Conservation (phyloP, 2,888 invertebrate genomes). For the Perizoma affinitatum region DNA sequence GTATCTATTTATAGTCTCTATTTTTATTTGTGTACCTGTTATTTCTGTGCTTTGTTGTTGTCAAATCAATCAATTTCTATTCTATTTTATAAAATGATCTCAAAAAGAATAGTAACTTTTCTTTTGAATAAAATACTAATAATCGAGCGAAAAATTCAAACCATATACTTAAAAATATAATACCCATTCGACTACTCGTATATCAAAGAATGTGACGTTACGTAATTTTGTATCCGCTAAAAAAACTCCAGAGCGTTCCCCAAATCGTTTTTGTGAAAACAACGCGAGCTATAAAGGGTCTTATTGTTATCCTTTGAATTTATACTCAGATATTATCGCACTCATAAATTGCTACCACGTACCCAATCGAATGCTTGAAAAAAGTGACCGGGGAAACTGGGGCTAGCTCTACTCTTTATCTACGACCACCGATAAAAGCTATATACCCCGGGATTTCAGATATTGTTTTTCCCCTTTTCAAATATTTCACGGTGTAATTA, state of each 20-base stretch:
- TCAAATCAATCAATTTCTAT: too few species aligned
- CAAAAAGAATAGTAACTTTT: too few species aligned
- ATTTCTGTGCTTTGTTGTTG: too few species aligned
- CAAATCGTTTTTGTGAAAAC: constrained; percentile 81
- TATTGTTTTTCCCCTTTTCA: constrained; percentile 27
- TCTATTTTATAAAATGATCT: too few species aligned
- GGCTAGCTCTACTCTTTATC: constrained; percentile 56
- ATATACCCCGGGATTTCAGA: constrained; percentile 43
- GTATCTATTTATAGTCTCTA: too few species aligned
- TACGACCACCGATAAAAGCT: constrained; percentile 53
- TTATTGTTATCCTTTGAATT: constrained; percentile 83
- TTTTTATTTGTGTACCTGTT: too few species aligned
- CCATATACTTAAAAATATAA: too few species aligned
- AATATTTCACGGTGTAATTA: constrained; percentile 49
- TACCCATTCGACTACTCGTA: constrained; percentile 41
- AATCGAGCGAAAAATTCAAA: too few species aligned
- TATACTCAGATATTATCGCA: constrained; percentile 81
- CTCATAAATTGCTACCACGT: constrained; percentile 77
- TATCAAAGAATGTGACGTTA: constrained; percentile 71
- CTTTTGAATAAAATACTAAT: too few species aligned
- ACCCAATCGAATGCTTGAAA: constrained; percentile 69
- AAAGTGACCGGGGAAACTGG: constrained; percentile 59
- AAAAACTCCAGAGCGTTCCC: constrained; percentile 63
- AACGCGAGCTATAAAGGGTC: constrained; percentile 79
- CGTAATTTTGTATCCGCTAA: constrained; percentile 73